These are phyloP conservation scores for Melangyna quadrimaculata DNA, from an alignment of 2,888 invertebrate species.

Conservation along the genomic window DNA sequence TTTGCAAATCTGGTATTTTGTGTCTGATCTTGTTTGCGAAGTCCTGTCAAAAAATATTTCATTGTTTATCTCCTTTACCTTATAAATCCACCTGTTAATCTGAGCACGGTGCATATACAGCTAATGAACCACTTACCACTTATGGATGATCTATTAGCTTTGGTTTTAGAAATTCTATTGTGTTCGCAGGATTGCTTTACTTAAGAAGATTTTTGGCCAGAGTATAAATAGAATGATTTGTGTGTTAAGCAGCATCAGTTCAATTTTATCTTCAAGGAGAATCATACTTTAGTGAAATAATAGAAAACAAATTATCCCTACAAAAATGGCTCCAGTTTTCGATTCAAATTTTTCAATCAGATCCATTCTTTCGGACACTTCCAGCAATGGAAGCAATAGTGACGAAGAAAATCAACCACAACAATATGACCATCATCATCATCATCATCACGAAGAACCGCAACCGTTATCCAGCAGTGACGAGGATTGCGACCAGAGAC, in stretches of 20 bases:
- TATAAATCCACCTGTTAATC: background rate
- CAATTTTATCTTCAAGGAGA: background rate
- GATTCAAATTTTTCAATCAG: constrained; percentile 47
- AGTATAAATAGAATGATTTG: background rate
- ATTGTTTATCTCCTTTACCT: background rate
- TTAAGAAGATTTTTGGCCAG: constrained; percentile 1
- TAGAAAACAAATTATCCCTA: background rate
- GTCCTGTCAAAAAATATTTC: background rate
- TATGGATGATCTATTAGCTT: background rate
- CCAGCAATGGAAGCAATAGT: constrained; percentile 22
- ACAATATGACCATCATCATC: background rate
- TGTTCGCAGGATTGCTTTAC: background rate
- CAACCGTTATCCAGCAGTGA: constrained; percentile 31
- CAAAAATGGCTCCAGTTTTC: constrained; percentile 32
- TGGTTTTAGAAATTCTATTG: background rate
- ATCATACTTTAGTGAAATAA: background rate
- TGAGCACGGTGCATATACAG: background rate
- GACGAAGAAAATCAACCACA: constrained; percentile 30
- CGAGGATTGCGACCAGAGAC: constrained; percentile 78
- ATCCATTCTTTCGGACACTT: constrained; percentile 36
- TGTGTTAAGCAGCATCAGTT: background rate
- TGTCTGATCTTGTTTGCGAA: background rate
- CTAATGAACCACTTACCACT: background rate
- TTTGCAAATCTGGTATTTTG: background rate
- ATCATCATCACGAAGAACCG: background rate